Percentiles rank a stretch among this genome's conserved stretches.
These are phyloP conservation scores for Cariama cristata DNA, from an alignment of 2,113 vertebrate species.

Conservation along the genomic window DNA sequence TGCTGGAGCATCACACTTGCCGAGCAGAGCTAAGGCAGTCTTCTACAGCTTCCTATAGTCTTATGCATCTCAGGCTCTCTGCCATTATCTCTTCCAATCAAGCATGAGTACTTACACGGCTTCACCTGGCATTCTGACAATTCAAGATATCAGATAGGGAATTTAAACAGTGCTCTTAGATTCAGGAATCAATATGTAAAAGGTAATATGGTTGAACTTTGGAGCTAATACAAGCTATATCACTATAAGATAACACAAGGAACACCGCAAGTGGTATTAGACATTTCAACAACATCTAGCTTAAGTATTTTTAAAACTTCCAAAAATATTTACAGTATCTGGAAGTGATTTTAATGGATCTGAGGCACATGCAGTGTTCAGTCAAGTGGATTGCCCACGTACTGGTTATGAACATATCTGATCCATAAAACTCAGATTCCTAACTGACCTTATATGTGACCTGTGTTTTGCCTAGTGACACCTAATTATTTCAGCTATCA, in stretches of 20 bases:
- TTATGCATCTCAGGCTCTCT: not conserved
- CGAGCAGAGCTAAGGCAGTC: not conserved
- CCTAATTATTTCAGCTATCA: not conserved
- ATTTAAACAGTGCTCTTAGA: not conserved
- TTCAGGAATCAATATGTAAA: not conserved
- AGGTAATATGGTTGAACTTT: not conserved
- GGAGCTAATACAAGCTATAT: not conserved
- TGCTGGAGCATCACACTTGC: not conserved
- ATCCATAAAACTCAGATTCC: not conserved
- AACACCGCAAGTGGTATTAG: not conserved
- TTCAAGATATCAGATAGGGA: not conserved
- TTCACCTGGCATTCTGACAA: not conserved
- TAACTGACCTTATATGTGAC: not conserved
- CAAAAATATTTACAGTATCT: not conserved
- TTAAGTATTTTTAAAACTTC: not conserved
- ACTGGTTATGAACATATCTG: not conserved
- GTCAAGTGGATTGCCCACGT: fast-evolving
- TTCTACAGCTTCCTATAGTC: not conserved
- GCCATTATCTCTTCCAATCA: not conserved
- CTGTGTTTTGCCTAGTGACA: not conserved
- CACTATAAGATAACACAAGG: not conserved
- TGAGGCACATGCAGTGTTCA: not conserved
- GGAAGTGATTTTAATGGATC: not conserved
- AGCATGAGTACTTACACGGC: not conserved
- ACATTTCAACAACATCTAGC: not conserved